These are phyloP conservation scores for Vulpes ferrilata DNA, from an alignment of 2,113 vertebrate genomes.

Conservation along the genomic window DNA sequence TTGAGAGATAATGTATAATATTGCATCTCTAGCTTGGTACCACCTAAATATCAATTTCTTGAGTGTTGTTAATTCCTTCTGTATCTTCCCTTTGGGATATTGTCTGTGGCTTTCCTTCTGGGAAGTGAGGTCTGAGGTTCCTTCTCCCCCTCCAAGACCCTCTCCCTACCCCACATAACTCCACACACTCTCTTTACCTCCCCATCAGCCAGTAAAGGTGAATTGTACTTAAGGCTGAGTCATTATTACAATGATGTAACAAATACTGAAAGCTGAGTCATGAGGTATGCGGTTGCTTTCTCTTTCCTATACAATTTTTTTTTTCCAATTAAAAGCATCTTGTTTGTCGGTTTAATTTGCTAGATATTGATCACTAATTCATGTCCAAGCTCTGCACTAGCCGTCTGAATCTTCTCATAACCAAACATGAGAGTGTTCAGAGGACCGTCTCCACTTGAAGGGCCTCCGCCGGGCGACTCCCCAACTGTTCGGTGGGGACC, in stretches of 20 bases:
- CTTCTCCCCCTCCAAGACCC: background rate
- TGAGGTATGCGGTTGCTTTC: no score
- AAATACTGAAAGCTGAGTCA: background rate
- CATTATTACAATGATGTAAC: background rate
- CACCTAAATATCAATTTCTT: background rate
- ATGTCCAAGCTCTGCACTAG: background rate
- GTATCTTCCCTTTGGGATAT: background rate
- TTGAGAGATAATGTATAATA: no score
- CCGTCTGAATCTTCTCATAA: background rate
- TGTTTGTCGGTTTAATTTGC: background rate
- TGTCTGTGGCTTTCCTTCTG: background rate
- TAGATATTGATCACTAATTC: background rate
- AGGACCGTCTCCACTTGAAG: background rate
- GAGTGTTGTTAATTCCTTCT: background rate
- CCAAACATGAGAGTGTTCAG: background rate
- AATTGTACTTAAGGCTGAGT: no score
- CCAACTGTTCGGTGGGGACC: accelerated
- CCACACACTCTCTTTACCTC: background rate
- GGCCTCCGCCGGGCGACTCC: background rate
- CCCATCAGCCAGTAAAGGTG: no score
- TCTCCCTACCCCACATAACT: accelerated
- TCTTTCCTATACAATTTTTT: background rate
- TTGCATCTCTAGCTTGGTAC: background rate
- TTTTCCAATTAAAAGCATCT: background rate
- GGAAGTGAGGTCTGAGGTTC: background rate